These are phyloP conservation scores for Drosophila birchii DNA, from an alignment of 2,888 invertebrate genomes.

Conservation along the genomic window DNA sequence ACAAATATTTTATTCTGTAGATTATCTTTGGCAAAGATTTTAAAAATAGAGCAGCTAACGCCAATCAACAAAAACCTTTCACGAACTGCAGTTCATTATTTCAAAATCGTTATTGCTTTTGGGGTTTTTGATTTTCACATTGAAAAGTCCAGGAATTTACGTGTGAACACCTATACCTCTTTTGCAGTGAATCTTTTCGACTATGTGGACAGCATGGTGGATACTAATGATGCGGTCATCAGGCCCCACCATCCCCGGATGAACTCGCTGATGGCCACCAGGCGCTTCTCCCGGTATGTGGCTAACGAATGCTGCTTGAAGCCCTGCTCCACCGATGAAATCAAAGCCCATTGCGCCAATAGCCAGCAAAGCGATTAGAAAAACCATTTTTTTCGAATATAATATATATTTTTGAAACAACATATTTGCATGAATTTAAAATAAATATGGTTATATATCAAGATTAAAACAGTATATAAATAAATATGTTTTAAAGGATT, in stretches of 20 bases:
- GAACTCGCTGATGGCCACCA: slow-evolving; percentile 1
- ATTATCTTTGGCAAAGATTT: not conserved
- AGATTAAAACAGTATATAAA: no score
- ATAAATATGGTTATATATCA: not conserved
- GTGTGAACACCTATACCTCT: not conserved
- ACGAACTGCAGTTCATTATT: not conserved
- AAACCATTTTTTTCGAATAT: no score
- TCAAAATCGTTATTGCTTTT: not conserved
- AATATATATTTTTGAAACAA: not conserved
- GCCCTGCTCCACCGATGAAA: not conserved
- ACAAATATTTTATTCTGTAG: not conserved
- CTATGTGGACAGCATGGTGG: slow-evolving; percentile 8
- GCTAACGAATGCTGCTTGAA: slow-evolving; percentile 5
- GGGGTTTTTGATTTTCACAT: slow-evolving; percentile 1
- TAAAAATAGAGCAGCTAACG: not conserved
- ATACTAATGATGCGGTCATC: slow-evolving; percentile 5
- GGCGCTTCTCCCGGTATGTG: slow-evolving; percentile 2
- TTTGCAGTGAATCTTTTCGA: slow-evolving; percentile 13
- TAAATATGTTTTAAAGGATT: not conserved
- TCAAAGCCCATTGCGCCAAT: not conserved
- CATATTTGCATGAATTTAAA: not conserved
- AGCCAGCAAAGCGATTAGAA: not conserved
- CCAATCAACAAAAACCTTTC: not conserved
- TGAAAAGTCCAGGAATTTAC: not conserved
- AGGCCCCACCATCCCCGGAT: slow-evolving; percentile 1